phyloP scores from a whole-genome alignment of 2,113 vertebrate species.

The Pollimyrus isidori region DNA sequence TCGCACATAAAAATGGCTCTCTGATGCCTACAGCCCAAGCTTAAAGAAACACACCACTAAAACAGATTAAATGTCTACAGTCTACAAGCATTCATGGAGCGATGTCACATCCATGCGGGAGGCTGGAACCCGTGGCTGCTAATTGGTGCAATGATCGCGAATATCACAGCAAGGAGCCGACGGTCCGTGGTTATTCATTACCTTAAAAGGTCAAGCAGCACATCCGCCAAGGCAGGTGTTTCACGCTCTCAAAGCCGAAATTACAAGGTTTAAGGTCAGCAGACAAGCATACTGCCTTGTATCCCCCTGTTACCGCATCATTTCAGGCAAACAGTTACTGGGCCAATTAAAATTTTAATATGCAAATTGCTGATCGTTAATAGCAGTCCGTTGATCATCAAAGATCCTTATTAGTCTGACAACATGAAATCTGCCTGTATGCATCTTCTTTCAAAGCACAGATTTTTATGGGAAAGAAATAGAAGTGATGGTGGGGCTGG shows the following conservation, averaged over 20 bases:
- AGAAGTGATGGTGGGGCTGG: not conserved
- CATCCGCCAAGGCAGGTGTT: not conserved
- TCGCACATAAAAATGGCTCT: not conserved
- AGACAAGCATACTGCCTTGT: not conserved
- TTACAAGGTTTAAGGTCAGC: not conserved
- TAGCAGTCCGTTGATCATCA: not conserved
- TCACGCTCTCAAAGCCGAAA: not conserved
- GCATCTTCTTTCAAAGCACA: not conserved
- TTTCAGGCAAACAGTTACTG: not conserved
- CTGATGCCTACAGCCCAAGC: not conserved
- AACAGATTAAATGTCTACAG: not conserved
- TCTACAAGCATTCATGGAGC: not conserved
- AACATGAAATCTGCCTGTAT: not conserved
- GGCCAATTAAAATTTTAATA: not conserved
- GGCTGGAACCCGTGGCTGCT: not conserved
- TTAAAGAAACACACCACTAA: not conserved
- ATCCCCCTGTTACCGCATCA: not conserved
- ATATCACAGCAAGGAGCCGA: not conserved
- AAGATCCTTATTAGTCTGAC: not conserved
- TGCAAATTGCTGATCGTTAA: not conserved
- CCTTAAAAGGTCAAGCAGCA: not conserved
- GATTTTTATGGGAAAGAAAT: not conserved
- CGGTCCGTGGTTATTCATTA: not conserved
- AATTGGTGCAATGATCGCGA: not conserved
- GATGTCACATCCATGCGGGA: not conserved